Evolutionary conservation across 2,797 vertebrate species (phyloP), one percentile per base, ranked within the genome.

Genomic region (Coregonus suidteri): DNA sequence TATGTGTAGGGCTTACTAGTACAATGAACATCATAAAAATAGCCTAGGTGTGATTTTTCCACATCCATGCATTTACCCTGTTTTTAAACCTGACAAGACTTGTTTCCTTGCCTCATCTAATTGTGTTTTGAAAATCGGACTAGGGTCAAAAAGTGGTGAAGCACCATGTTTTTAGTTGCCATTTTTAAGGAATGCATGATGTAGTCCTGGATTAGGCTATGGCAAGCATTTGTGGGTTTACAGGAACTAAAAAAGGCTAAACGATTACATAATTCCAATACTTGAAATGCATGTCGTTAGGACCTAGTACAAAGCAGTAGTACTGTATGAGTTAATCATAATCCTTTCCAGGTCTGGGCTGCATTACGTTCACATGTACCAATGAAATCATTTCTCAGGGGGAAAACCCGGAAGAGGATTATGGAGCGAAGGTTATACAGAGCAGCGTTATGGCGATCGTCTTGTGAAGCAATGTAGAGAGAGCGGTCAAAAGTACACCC

Each of bases 391-490:
- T 76, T 84, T 87, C 54, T 47, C 11, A 79, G 83, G 82, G 25
- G 25, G 89, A 78, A 86, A 90, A 88, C 88, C 90, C 92, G 91
- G 93, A 93, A 93, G 89, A 84, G 0, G 41, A 47, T 47, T 47
- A 47, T 47, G 41, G 41, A 47, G 70, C n/a, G 41, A 31, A 41
- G 75, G 18, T 64, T 2, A 15, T 25, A 25, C 3, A 20, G 35
- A 35, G 52, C 34, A 76, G 18, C 66, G 35, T 76, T 69, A 30
- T 76, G 13, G 52, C 67, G 75, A 53, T 51, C 3, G 37, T 41
- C 6, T 70, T 70, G 35, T 37, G 6, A 68, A 18, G 66, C 5
- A 30, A 15, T 68, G 4, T 68, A 68, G 31, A 15, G 2, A 35
- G 6, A 68, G 6, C 15, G 15, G 6, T 7, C 4, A 37, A 5